phyloP scores from a whole-genome alignment of 2,113 vertebrate genomes.

The Hippotragus niger region DNA sequence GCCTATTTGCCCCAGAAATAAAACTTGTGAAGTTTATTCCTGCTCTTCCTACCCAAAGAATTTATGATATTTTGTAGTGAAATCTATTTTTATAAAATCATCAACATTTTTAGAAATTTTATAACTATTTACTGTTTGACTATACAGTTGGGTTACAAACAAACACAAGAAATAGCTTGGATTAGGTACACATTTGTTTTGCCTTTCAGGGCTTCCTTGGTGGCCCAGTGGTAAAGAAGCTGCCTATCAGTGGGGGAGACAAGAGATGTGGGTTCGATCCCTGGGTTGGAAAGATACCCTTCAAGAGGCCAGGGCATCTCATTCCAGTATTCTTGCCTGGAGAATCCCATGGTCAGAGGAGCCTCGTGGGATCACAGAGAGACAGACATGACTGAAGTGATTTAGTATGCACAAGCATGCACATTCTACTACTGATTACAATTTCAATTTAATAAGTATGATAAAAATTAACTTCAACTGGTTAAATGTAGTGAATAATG shows the following conservation, averaged over 20 bases:
- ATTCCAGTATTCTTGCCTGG: neutral
- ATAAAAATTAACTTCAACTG: constrained; percentile 54
- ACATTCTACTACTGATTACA: neutral
- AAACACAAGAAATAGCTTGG: neutral
- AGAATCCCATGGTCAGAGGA: neutral
- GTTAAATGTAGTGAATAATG: constrained; percentile 63
- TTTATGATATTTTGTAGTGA: neutral
- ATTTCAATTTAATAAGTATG: constrained; percentile 52
- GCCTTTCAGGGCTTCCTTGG: neutral
- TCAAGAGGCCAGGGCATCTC: neutral
- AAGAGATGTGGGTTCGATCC: neutral
- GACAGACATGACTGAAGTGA: neutral
- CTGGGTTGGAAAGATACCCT: neutral
- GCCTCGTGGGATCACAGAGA: neutral
- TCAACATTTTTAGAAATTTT: neutral
- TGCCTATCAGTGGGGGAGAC: neutral
- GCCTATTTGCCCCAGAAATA: neutral
- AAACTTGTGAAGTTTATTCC: constrained; percentile 4
- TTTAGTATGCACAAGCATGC: neutral
- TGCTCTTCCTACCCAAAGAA: neutral
- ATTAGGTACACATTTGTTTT: neutral
- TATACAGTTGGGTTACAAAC: neutral
- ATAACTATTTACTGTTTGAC: neutral
- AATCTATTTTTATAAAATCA: neutral
- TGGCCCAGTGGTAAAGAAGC: neutral